Conservation (phyloP, 2,113 vertebrate species). For the Nannospalax galili region DNA sequence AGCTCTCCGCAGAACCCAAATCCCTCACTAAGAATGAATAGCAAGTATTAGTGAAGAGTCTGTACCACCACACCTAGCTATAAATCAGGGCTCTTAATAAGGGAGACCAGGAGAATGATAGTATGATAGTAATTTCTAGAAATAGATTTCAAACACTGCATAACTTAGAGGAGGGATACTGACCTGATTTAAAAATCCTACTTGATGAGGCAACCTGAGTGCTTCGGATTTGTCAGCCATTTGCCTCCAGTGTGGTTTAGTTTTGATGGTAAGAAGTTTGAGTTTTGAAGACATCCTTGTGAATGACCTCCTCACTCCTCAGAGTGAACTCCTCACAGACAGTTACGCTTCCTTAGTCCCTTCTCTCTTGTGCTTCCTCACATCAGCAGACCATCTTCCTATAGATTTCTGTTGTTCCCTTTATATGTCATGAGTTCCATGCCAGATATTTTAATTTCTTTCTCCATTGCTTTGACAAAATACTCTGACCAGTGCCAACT, state of each 20-base stretch:
- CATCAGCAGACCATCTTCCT: neutral
- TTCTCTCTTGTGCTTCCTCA: neutral
- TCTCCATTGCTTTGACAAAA: too few species aligned
- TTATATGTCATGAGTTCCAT: neutral
- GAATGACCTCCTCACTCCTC: neutral
- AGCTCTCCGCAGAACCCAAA: constrained; percentile 56
- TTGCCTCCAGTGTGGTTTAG: neutral
- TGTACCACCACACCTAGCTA: neutral
- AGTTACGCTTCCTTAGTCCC: neutral
- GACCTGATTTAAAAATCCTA: constrained; percentile 34
- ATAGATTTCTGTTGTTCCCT: neutral
- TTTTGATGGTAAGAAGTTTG: constrained; percentile 26
- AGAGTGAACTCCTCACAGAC: neutral
- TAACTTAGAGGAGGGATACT: neutral
- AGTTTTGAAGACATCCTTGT: neutral
- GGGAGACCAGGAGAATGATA: constrained; percentile 34
- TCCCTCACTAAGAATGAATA: constrained; percentile 60
- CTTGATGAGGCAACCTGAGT: neutral
- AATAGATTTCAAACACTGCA: constrained; percentile 38
- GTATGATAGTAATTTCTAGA: constrained; percentile 66
- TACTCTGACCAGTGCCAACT: too few species aligned
- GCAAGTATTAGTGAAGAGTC: constrained; percentile 55
- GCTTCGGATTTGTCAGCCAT: neutral
- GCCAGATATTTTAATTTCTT: too few species aligned
- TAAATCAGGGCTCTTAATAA: constrained; percentile 64